Evolutionary conservation across 2,113 vertebrate genomes (phyloP).

Genomic region (Charadrius vociferus): DNA sequence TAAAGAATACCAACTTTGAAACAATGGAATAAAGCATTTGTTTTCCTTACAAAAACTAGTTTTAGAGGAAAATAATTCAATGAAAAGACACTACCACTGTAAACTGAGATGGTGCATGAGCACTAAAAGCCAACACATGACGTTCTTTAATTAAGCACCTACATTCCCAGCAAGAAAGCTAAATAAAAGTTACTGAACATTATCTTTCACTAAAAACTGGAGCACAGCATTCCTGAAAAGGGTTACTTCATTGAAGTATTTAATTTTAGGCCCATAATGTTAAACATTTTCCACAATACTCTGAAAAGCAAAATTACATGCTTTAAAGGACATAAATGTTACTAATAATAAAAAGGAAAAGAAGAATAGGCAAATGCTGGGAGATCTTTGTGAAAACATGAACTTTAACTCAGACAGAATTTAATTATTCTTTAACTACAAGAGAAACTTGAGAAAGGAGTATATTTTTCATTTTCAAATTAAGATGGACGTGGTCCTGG

Average conservation of each 20-base stretch:
- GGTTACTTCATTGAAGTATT: background rate
- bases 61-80: background rate
- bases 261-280: background rate
- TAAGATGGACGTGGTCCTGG: background rate
- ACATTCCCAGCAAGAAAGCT: background rate
- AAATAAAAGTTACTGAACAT: background rate
- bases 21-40: background rate
- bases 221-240: background rate
- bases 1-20: background rate
- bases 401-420: background rate
- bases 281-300: background rate
- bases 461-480: background rate
- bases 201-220: background rate
- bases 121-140: background rate
- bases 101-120: background rate
- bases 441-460: background rate
- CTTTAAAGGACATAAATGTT: background rate
- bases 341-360: background rate
- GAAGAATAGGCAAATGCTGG: background rate
- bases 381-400: background rate
- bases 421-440: background rate
- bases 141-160: background rate
- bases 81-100: background rate
- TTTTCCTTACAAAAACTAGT: background rate
- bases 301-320: background rate